Evolutionary conservation across 2,888 invertebrate genomes (phyloP), one percentile per base, ranked within the genome.

Genomic region (Drosophila emarginata): DNA sequence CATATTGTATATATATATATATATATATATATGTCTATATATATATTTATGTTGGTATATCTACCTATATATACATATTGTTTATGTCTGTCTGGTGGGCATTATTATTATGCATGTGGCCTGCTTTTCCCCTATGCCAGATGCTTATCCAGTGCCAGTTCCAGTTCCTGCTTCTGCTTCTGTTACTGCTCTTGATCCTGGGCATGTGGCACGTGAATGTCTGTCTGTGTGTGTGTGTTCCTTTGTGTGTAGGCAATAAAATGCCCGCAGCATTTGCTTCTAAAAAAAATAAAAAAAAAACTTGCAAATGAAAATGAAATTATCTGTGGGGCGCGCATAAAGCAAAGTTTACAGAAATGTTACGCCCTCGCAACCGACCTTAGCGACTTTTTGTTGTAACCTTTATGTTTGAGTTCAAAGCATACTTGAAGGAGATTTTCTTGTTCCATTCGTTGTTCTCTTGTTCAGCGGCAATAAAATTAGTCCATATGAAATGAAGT

Each of bases 301-400:
- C 78, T 86, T 78, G 78, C 78, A 78, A 78, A 81, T 76, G 68
- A 70, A 78, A 78, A 72, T 51, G 61, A 63, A 67, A 60, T 57
- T 59, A 59, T 72, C 76, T 71, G 66, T 45, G 52, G 50, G 71
- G 67, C 28, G 50, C 39, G 65, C 66, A 58, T 73, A 59, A 58
- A 59, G 53, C 72, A 67, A 85, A 66, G 61, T 72, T 80, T 72
- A 37, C 61, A 56, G 45, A 45, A 39, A 32, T 64, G 37, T 40
- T 40, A 52, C 21, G 39, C 26, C 15, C 39, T 26, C n/a, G 40
- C 7, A 36, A 23, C 32, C 32, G 15, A 2, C 14, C 54, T 12
- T 3, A 12, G 3, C 4, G 21, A 18, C 1, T 45, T 21, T 21
- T 21, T 18, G 18, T 18, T 45, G 45, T 45, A 45, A 45, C 45